Evolutionary conservation across 2,113 vertebrate genomes (phyloP).

Genomic region (pig (Sus scrofa)): T2T-Sscrofa CM000819.6:104642001-104642500

Average conservation of each 20-base stretch:
- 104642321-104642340: conserved; percentile 97
- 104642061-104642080: conserved; percentile 92
- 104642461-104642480: conserved; percentile 48
- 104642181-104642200: conserved; percentile 99
- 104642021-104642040: conserved; percentile 81
- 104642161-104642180: conserved; percentile 99
- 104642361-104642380: conserved; percentile 90
- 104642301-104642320: conserved; percentile 94
- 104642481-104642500: neutral
- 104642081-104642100: conserved; percentile 94
- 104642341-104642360: conserved; percentile 97
- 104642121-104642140: conserved; percentile 92
- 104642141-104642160: conserved; percentile 95
- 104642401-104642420: conserved; percentile 85
- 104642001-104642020: conserved; percentile 65
- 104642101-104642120: conserved; percentile 92
- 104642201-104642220: conserved; percentile 99
- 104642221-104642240: conserved; percentile 94
- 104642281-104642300: conserved; percentile 87
- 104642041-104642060: conserved; percentile 83
- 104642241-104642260: conserved; percentile 87
- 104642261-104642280: conserved; percentile 72
- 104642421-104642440: conserved; percentile 83
- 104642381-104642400: conserved; percentile 87
- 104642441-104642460: conserved; percentile 86